Evolutionary conservation across 2,888 invertebrate species (phyloP), one percentile per base, ranked within the genome.

Genomic region (Kryphioiulus occultus): DNA sequence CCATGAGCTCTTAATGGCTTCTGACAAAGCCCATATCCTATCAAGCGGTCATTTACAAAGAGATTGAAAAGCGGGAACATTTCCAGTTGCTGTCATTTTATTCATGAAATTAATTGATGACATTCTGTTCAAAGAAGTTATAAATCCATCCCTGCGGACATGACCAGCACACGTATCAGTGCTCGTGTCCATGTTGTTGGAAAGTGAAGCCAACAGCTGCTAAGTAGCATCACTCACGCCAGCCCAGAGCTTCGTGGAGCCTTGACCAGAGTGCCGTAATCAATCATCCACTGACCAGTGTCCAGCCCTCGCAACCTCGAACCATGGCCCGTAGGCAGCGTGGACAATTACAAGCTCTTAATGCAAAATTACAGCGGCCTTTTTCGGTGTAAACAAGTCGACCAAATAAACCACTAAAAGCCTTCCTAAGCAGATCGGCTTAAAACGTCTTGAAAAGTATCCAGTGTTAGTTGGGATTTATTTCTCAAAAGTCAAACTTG

Each of bases 31-130:
- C 68, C 68, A 68, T 26, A 68, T 26, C 68, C 9, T 12, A 68
- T 26, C 68, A 26, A 68, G 22, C 12, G 68, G 22, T 22, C 68
- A 68, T 68, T 26, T 68, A 68, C 68, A 26, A 68, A 68, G 26
- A 68, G 68, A 68, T 68, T 68, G 68, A 68, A 68, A 68, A 68
- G 10, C 26, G 12, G n/a, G n/a, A 68, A 68, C 68, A 68, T 68
- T 68, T 68, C 68, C 68, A 22, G 68, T 0, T 68, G 26, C 68
- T 68, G 68, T 68, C 68, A 68, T 68, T 68, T 68, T 26, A 68
- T 68, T 68, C 68, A 68, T 68, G 68, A 68, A 68, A 68, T 68
- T 68, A 68, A 68, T 68, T 68, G 68, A 68, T 68, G 68, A 68
- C 68, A 68, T 68, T 68, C 26, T n/a, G 12, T 68, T 7, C 26